phyloP scores from a whole-genome alignment of 2,797 vertebrate species.

The Sternarchorhynchus goeldii region DNA sequence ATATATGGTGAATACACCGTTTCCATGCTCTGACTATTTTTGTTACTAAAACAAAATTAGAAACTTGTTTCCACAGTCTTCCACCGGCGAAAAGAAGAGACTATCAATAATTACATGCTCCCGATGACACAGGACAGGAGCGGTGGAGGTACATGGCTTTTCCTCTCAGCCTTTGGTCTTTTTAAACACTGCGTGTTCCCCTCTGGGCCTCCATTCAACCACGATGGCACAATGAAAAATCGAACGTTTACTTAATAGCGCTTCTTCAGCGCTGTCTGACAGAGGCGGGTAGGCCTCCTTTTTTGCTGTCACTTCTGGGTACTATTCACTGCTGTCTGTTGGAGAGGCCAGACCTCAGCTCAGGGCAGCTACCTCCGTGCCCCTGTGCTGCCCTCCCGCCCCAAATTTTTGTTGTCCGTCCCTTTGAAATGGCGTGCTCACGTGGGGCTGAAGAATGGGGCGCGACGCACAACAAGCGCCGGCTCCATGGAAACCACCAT shows the following conservation, averaged over 20 bases:
- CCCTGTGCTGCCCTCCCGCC: slow-evolving; percentile 73
- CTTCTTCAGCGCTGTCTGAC: slow-evolving; percentile 76
- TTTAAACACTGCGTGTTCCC: slow-evolving; percentile 49
- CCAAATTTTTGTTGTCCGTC: slow-evolving; percentile 79
- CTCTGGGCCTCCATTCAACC: slow-evolving; percentile 57
- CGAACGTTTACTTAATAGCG: slow-evolving; percentile 76
- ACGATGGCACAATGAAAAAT: slow-evolving; percentile 72
- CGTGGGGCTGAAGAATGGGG: slow-evolving; percentile 81
- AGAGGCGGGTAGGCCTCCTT: slow-evolving; percentile 74
- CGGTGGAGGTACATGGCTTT: slow-evolving; percentile 66
- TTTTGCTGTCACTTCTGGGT: slow-evolving; percentile 75
- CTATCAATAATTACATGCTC: slow-evolving; percentile 76
- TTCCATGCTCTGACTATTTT: slow-evolving; percentile 74
- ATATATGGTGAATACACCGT: slow-evolving; percentile 73
- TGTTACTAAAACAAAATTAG: slow-evolving; percentile 70
- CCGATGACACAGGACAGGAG: slow-evolving; percentile 68
- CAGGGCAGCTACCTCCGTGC: slow-evolving; percentile 82
- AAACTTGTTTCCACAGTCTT: slow-evolving; percentile 70
- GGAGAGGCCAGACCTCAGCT: slow-evolving; percentile 72
- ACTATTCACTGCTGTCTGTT: slow-evolving; percentile 75
- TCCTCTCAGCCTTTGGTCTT: slow-evolving; percentile 54
- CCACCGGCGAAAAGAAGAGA: slow-evolving; percentile 63
- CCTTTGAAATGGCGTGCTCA: slow-evolving; percentile 83
- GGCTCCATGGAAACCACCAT: slow-evolving; percentile 92
- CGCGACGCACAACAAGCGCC: slow-evolving; percentile 87